A percentile compares a stretch with the other conserved stretches of the same genome.
Evolutionary conservation across 2,113 vertebrate genomes (phyloP).

Genomic region (Clarias batrachus): DNA sequence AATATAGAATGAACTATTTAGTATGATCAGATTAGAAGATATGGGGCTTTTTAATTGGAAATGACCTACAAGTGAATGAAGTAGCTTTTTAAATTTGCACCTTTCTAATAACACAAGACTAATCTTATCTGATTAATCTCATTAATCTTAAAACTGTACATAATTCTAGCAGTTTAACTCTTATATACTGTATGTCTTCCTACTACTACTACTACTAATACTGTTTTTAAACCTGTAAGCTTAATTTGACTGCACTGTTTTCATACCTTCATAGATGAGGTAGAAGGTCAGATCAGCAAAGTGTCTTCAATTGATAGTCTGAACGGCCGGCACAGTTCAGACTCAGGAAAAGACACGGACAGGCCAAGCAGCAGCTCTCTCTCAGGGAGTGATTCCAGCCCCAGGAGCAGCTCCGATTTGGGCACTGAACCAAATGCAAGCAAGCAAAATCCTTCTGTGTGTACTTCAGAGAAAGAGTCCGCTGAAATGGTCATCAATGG

Average conservation of each 20-base stretch:
- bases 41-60: background rate
- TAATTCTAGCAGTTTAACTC: background rate
- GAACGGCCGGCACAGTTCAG: conserved; percentile 61
- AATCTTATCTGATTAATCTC: too few relatives aligned
- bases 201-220: too few relatives aligned
- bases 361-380: conserved; percentile 49
- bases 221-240: background rate
- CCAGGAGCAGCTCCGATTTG: conserved; percentile 63
- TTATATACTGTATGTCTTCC: background rate
- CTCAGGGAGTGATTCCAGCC: conserved; percentile 52
- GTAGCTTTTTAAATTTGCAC: background rate
- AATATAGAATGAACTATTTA: background rate
- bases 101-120: background rate
- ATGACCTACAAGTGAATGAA: background rate
- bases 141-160: background rate
- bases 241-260: background rate
- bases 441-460: conserved; percentile 61
- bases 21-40: background rate
- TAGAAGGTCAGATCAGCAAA: conserved; percentile 67
- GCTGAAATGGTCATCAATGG: conserved; percentile 55
- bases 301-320: conserved; percentile 72
- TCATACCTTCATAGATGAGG: conserved; percentile 59
- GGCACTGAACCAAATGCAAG: conserved; percentile 49
- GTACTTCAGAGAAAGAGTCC: conserved; percentile 62
- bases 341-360: conserved; percentile 50